Conservation (phyloP, 53 echinoderm and acorn worm genomes). For the Apostichopus leukothele region DNA sequence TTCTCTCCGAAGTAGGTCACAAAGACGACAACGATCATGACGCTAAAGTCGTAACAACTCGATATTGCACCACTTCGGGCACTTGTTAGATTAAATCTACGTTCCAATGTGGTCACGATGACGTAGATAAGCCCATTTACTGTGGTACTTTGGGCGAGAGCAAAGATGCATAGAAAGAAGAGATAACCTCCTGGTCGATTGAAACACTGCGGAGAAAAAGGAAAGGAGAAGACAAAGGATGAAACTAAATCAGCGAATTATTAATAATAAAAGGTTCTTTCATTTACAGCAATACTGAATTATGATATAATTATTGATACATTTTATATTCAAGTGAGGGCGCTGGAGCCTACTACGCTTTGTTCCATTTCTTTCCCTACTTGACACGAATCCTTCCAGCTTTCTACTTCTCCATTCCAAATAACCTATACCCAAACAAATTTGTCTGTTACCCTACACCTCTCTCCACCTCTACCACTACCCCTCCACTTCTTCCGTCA, state of each 20-base stretch:
- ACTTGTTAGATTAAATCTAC: slow-evolving; percentile 79
- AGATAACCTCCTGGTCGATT: slow-evolving; percentile 81
- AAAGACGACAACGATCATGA: slow-evolving; percentile 78
- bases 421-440: too few species aligned
- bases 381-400: too few species aligned
- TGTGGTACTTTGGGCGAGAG: slow-evolving; percentile 85
- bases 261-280: too few species aligned
- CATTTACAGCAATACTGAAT: not conserved
- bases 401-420: too few species aligned
- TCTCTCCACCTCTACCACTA: too few species aligned
- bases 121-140: slow-evolving; percentile 94
- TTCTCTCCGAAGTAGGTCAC: slow-evolving; percentile 92
- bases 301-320: too few species aligned
- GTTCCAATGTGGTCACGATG: slow-evolving; percentile 76
- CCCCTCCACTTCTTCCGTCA: too few species aligned
- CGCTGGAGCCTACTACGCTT: too few species aligned
- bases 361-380: too few species aligned
- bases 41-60: slow-evolving; percentile 90
- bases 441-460: too few species aligned
- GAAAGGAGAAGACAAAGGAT: not conserved
- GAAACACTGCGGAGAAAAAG: slow-evolving; percentile 48
- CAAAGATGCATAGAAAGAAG: slow-evolving; percentile 77
- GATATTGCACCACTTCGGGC: slow-evolving; percentile 88
- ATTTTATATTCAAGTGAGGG: too few species aligned
- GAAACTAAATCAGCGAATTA: not conserved